phyloP scores from a whole-genome alignment of 2,113 vertebrate species.

The Amia ocellicauda region DNA sequence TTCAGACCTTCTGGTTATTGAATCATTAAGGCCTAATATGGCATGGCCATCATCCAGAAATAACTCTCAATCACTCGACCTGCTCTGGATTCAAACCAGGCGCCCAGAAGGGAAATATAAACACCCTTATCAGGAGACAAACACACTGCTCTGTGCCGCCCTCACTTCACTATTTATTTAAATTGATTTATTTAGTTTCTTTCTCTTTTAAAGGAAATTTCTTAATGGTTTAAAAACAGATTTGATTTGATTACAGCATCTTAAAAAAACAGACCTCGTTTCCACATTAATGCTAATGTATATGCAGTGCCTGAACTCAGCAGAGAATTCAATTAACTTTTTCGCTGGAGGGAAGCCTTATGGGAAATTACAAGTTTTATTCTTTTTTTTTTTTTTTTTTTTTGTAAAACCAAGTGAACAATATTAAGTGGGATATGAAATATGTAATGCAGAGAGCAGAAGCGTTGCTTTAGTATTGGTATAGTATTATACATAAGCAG shows the following conservation, averaged over 20 bases:
- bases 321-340: constrained; percentile 58
- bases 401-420: constrained; percentile 43
- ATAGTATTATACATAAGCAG: too few species aligned
- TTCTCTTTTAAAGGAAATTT: constrained; percentile 44
- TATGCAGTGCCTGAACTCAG: constrained; percentile 40
- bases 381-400: constrained; percentile 34
- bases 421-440: not conserved
- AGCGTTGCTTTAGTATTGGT: too few species aligned
- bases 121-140: constrained; percentile 71
- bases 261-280: constrained; percentile 37
- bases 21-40: constrained; percentile 22
- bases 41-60: constrained; percentile 42
- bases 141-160: constrained; percentile 53
- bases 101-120: constrained; percentile 59
- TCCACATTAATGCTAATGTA: constrained; percentile 44
- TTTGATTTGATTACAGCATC: constrained; percentile 39
- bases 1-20: constrained; percentile 6
- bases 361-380: constrained; percentile 8
- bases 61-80: constrained; percentile 38
- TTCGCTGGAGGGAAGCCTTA: not conserved
- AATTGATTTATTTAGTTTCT: constrained; percentile 65
- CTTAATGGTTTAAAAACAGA: constrained; percentile 54
- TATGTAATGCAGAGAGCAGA: not conserved
- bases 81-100: constrained; percentile 29
- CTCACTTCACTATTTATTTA: constrained; percentile 48